Evolutionary conservation across 2,888 invertebrate genomes (phyloP).

Genomic region (Harpalus rufipes): DNA sequence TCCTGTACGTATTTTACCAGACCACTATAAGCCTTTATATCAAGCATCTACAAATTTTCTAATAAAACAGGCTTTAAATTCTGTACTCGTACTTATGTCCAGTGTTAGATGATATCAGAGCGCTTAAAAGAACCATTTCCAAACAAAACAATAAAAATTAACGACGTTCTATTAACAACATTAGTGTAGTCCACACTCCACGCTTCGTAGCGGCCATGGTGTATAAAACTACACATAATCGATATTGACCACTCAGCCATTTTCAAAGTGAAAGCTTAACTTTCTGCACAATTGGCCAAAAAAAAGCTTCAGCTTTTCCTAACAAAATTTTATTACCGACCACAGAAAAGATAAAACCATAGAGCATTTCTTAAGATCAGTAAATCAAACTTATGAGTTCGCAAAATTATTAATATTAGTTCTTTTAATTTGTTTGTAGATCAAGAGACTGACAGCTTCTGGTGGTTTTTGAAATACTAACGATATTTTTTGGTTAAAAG

Average conservation of each 20-base stretch:
- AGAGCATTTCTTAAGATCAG: not conserved
- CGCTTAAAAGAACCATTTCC: conserved; percentile 5
- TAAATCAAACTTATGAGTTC: not conserved
- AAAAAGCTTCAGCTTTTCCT: conserved; percentile 31
- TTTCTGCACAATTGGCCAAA: conserved; percentile 47
- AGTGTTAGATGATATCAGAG: not conserved
- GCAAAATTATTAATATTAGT: not conserved
- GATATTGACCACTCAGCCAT: conserved; percentile 37
- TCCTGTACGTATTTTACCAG: too few species aligned
- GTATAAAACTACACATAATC: conserved; percentile 44
- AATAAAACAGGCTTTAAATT: too few species aligned
- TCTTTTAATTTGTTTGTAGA: too few species aligned
- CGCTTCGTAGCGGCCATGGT: not conserved
- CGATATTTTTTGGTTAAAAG: too few species aligned
- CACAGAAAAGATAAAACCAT: conserved; percentile 2
- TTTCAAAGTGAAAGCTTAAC: conserved; percentile 50
- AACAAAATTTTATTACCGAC: conserved; percentile 44
- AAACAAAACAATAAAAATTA: conserved; percentile 44
- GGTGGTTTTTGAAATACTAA: too few species aligned
- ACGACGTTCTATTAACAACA: conserved; percentile 40
- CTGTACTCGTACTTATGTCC: too few species aligned
- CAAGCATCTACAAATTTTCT: too few species aligned
- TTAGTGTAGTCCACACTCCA: conserved; percentile 15
- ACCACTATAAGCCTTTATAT: too few species aligned
- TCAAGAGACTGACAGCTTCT: too few species aligned